Evolutionary conservation across 2,888 invertebrate species (phyloP).

Genomic region (Leptinotarsa tumamoca): DNA sequence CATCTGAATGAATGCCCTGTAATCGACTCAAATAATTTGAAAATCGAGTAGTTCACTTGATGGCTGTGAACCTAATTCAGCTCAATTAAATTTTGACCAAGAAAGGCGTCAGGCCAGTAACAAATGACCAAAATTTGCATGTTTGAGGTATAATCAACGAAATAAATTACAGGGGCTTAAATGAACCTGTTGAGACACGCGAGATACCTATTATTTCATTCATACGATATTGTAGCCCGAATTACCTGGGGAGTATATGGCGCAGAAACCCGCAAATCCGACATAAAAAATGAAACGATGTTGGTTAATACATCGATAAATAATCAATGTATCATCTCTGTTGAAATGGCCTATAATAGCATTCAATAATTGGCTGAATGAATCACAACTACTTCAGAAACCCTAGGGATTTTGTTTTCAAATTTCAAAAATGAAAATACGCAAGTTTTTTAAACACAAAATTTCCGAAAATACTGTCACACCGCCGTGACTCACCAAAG

Average conservation of each 20-base stretch:
- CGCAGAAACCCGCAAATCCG: neutral
- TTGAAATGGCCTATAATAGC: too few species aligned
- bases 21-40: neutral
- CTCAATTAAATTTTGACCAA: conserved; percentile 37
- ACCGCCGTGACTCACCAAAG: too few species aligned
- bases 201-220: conserved; percentile 38
- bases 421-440: too few species aligned
- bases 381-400: too few species aligned
- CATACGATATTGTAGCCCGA: conserved; percentile 28
- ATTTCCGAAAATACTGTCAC: too few species aligned
- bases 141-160: conserved; percentile 36
- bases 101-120: conserved; percentile 35
- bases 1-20: neutral
- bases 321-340: too few species aligned
- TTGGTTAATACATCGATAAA: neutral
- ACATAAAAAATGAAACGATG: neutral
- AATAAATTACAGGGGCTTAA: conserved; percentile 37
- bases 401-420: too few species aligned
- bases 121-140: conserved; percentile 38
- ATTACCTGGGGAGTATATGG: conserved; percentile 25
- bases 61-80: conserved; percentile 16
- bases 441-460: too few species aligned
- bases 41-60: conserved; percentile 9
- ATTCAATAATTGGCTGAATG: too few species aligned
- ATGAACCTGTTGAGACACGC: conserved; percentile 41